These are phyloP conservation scores for Glyphotaelius pellucidus DNA, from an alignment of 2,888 invertebrate genomes.

Conservation along the genomic window DNA sequence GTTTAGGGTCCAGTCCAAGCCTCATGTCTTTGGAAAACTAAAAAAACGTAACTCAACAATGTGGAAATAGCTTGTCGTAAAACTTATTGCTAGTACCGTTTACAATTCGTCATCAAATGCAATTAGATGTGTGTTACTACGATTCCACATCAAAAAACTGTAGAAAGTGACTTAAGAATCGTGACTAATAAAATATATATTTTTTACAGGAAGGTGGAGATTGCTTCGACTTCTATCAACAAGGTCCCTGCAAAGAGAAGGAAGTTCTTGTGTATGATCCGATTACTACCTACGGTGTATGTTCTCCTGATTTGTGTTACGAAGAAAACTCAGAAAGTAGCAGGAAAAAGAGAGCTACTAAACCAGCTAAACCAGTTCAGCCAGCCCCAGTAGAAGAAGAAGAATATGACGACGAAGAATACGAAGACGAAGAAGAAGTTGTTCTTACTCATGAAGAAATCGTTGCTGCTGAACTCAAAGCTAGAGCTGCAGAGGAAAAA, in stretches of 20 bases:
- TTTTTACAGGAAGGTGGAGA: slow-evolving; percentile 16
- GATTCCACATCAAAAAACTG: not conserved
- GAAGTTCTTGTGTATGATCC: slow-evolving; percentile 27
- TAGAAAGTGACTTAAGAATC: too few relatives aligned
- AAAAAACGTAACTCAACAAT: too few relatives aligned
- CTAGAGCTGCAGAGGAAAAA: slow-evolving; percentile 23
- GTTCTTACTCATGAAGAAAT: not conserved
- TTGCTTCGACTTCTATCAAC: slow-evolving; percentile 22
- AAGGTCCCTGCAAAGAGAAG: slow-evolving; percentile 20
- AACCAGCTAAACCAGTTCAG: not conserved
- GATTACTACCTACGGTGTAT: not conserved
- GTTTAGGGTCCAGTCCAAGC: too few relatives aligned
- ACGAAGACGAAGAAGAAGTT: not conserved
- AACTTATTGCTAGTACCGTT: too few relatives aligned
- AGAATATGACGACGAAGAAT: slow-evolving; percentile 9
- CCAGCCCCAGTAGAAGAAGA: not conserved
- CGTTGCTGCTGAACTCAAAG: slow-evolving; percentile 24
- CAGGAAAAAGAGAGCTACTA: slow-evolving; percentile 20
- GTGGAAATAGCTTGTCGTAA: too few relatives aligned
- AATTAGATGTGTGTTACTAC: too few relatives aligned
- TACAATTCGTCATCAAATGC: too few relatives aligned
- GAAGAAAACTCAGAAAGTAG: slow-evolving; percentile 3
- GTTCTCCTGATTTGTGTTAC: slow-evolving; percentile 4
- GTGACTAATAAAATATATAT: not conserved
- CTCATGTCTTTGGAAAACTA: too few relatives aligned